Percentiles rank a stretch among this genome's conserved stretches.
phyloP scores from a whole-genome alignment of 2,888 invertebrate genomes.

The Callyntrura sp. region DNA sequence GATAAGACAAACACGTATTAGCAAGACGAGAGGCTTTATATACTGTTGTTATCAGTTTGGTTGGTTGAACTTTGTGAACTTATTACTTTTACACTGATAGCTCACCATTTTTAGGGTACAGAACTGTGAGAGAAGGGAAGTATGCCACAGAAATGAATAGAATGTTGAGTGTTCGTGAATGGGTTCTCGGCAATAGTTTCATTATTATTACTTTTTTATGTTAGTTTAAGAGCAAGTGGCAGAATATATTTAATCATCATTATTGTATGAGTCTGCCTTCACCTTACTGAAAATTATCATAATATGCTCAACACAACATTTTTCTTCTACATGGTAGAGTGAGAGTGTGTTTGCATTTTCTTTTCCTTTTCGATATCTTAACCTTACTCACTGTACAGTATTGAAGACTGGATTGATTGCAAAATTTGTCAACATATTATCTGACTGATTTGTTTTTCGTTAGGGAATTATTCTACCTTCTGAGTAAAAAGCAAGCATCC shows the following conservation, averaged over 20 bases:
- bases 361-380: conserved; percentile 39
- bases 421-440: conserved; percentile 70
- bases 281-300: not conserved
- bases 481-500: no score
- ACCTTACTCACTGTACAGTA: conserved; percentile 56
- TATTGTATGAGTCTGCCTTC: not conserved
- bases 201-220: conserved; percentile 1
- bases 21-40: not conserved
- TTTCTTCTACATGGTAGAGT: not conserved
- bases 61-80: conserved; percentile 63
- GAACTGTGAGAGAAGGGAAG: conserved; percentile 18
- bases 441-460: not conserved
- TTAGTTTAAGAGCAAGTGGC: not conserved
- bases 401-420: conserved; percentile 35
- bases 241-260: not conserved
- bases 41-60: conserved; percentile 21
- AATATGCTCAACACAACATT: no score
- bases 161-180: not conserved
- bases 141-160: not conserved
- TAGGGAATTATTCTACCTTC: not conserved
- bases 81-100: not conserved
- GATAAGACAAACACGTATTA: not conserved
- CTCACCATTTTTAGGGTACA: no score
- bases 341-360: not conserved
- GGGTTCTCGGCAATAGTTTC: not conserved